phyloP scores from a whole-genome alignment of 2,888 invertebrate genomes.

The Coenonympha glycerion region DNA sequence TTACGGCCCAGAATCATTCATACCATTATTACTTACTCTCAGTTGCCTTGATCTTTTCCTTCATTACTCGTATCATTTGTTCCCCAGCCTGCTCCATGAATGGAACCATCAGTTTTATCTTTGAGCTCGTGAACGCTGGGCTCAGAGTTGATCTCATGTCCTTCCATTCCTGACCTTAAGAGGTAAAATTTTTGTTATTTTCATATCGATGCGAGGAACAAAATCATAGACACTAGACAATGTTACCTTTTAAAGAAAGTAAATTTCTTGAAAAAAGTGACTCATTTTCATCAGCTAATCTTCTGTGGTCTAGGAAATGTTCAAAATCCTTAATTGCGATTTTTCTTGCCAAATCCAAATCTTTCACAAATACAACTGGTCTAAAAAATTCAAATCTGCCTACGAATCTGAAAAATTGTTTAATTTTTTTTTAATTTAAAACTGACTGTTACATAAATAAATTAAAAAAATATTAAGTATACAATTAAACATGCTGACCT shows the following conservation, averaged over 20 bases:
- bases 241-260: constrained; percentile 62
- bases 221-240: too few relatives aligned
- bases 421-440: too few relatives aligned
- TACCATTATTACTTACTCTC: constrained; percentile 26
- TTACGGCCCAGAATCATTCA: too few relatives aligned
- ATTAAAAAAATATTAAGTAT: too few relatives aligned
- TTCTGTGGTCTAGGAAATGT: constrained; percentile 65
- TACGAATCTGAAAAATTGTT: constrained; percentile 35
- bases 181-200: too few relatives aligned
- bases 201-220: too few relatives aligned
- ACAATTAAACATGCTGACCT: constrained; percentile 35
- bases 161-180: constrained; percentile 39
- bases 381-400: constrained; percentile 58
- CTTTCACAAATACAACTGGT: constrained; percentile 53
- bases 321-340: constrained; percentile 74
- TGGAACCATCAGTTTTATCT: constrained; percentile 56
- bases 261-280: constrained; percentile 68
- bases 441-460: too few relatives aligned
- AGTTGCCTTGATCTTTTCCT: constrained; percentile 34
- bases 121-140: constrained; percentile 67
- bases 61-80: constrained; percentile 42
- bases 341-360: constrained; percentile 66
- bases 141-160: constrained; percentile 57
- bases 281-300: constrained; percentile 45
- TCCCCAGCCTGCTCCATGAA: constrained; percentile 52